phyloP scores from a whole-genome alignment of 2,113 vertebrate genomes.

The Rynchops niger region DNA sequence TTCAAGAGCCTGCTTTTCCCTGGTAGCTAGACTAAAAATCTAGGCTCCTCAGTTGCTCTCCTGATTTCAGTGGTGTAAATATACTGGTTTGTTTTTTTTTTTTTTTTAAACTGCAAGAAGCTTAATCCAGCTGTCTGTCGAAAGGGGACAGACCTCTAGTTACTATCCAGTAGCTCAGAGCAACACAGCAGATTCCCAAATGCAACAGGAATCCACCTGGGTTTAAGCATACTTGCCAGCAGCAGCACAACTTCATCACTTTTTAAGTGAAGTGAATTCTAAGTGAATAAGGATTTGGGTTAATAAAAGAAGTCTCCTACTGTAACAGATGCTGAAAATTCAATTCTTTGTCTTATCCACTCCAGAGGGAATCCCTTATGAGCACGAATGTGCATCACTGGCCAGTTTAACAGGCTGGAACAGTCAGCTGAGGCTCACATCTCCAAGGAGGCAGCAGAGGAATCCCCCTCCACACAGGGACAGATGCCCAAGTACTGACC shows the following conservation, averaged over 20 bases:
- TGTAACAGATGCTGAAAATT: neutral
- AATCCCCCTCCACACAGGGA: neutral
- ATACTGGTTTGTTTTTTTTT: rapidly evolving
- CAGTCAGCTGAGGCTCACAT: neutral
- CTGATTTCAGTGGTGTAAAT: neutral
- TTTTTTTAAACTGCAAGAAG: neutral
- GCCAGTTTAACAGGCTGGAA: neutral
- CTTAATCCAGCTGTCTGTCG: neutral
- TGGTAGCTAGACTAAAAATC: neutral
- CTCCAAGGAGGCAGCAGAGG: neutral
- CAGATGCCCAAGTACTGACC: rapidly evolving
- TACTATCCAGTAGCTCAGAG: neutral
- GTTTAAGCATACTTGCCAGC: neutral
- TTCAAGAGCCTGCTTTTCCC: neutral
- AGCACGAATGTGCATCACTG: neutral
- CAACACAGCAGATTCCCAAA: neutral
- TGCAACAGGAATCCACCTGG: neutral
- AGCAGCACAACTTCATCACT: neutral
- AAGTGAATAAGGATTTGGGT: rapidly evolving
- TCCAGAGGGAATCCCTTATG: neutral
- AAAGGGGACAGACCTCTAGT: neutral
- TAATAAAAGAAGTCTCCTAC: neutral
- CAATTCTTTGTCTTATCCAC: neutral
- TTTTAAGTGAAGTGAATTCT: neutral
- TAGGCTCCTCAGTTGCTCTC: neutral